Conservation (phyloP, 2,888 invertebrate species). For the Embidobia sp. region DNA sequence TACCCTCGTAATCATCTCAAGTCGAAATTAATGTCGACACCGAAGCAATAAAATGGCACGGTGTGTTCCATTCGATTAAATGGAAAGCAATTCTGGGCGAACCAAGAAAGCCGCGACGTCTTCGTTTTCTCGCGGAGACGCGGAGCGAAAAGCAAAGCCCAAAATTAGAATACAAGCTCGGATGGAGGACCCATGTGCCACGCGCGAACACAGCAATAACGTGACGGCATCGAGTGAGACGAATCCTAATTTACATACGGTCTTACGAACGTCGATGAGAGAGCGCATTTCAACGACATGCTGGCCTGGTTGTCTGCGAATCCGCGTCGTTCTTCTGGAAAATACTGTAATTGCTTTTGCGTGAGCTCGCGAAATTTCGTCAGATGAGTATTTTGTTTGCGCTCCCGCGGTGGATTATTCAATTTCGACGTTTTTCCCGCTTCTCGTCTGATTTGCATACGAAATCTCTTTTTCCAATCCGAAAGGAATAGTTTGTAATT, state of each 20-base stretch:
- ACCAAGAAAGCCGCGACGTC: slow-evolving; percentile 71
- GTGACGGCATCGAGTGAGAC: slow-evolving; percentile 71
- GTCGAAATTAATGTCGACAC: background rate
- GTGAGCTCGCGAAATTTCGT: slow-evolving; percentile 68
- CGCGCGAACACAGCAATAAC: slow-evolving; percentile 63
- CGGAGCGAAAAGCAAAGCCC: slow-evolving; percentile 76
- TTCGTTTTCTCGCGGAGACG: slow-evolving; percentile 66
- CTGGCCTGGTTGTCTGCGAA: slow-evolving; percentile 69
- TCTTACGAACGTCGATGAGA: slow-evolving; percentile 71
- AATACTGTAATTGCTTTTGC: slow-evolving; percentile 80
- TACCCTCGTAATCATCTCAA: background rate
- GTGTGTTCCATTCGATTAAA: slow-evolving; percentile 74
- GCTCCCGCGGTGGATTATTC: slow-evolving; percentile 65
- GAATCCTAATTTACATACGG: slow-evolving; percentile 78
- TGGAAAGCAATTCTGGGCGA: slow-evolving; percentile 76
- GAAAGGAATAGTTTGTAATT: background rate
- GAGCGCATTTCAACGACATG: slow-evolving; percentile 61
- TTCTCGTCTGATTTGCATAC: slow-evolving; percentile 26
- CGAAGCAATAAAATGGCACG: slow-evolving; percentile 8
- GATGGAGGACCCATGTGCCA: slow-evolving; percentile 74
- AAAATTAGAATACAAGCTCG: slow-evolving; percentile 79
- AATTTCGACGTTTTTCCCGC: slow-evolving; percentile 35
- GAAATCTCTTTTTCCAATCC: slow-evolving; percentile 17
- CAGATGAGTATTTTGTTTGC: slow-evolving; percentile 72
- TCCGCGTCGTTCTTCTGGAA: slow-evolving; percentile 76